phyloP scores from a whole-genome alignment of 2,797 vertebrate genomes.

The Coluber constrictor region DNA sequence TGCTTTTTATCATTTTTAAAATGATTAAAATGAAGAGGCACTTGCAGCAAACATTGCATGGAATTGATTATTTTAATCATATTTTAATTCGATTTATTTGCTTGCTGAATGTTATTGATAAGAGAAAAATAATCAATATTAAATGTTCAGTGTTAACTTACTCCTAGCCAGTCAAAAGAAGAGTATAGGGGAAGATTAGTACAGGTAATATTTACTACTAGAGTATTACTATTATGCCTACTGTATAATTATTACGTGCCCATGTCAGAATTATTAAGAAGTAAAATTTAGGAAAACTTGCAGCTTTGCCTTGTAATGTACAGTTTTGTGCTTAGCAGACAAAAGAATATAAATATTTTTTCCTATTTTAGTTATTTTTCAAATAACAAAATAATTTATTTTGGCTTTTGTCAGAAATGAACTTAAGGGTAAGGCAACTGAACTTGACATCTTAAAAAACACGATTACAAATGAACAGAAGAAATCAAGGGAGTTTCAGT shows the following conservation, averaged over 20 bases:
- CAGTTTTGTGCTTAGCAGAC: not conserved
- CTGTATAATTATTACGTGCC: not conserved
- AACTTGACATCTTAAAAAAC: constrained; percentile 81
- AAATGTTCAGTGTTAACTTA: not conserved
- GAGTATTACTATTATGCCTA: not conserved
- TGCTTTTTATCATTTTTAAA: not conserved
- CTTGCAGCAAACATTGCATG: not conserved
- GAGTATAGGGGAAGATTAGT: not conserved
- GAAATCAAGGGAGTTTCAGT: constrained; percentile 85
- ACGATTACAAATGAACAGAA: constrained; percentile 83
- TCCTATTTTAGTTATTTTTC: not conserved
- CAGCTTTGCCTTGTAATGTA: not conserved
- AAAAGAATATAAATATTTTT: not conserved
- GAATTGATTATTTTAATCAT: constrained; percentile 4
- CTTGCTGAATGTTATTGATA: not conserved
- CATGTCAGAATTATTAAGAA: not conserved
- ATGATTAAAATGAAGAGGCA: not conserved
- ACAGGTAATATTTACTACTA: not conserved
- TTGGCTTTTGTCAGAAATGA: constrained; percentile 75
- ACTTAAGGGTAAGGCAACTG: constrained; percentile 82
- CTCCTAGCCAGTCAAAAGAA: no score
- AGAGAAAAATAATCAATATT: not conserved
- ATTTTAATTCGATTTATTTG: not conserved
- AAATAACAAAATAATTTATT: not conserved
- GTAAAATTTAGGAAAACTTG: not conserved